Conservation (phyloP, 1,140 invertebrate species). For the Bemisia tabaci region DNA sequence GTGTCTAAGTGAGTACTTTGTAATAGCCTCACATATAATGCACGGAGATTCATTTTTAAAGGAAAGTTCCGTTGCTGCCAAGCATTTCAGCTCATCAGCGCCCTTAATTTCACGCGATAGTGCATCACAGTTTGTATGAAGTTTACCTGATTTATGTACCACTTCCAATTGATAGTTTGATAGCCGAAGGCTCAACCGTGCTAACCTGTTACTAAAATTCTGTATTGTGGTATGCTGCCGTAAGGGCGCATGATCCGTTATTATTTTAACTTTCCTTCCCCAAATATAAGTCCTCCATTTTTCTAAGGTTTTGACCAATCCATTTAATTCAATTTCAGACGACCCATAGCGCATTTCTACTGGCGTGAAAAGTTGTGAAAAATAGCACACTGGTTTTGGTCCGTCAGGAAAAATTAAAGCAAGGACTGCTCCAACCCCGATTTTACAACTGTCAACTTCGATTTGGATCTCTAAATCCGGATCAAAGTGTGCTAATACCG, state of each 20-base stretch:
- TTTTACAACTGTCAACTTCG: background rate
- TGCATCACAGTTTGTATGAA: background rate
- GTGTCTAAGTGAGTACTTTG: too few species aligned
- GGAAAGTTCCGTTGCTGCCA: too few species aligned
- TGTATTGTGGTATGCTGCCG: background rate
- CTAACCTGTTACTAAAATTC: background rate
- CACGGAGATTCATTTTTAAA: too few species aligned
- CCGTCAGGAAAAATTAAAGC: background rate
- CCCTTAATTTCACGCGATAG: background rate
- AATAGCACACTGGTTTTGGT: background rate
- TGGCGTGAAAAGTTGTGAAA: background rate
- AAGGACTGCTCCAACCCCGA: background rate
- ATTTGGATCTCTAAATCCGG: background rate
- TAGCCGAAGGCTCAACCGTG: background rate
- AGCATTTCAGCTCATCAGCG: too few species aligned
- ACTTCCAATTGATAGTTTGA: background rate
- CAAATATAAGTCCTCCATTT: background rate
- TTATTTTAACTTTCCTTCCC: background rate
- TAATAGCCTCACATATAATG: too few species aligned
- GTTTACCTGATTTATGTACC: background rate
- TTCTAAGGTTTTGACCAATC: background rate
- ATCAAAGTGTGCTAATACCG: background rate
- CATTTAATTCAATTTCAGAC: background rate
- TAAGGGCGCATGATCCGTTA: background rate
- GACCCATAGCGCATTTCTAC: background rate